Conservation (phyloP, 2,113 vertebrate genomes). For the Gymnogyps californianus region DNA sequence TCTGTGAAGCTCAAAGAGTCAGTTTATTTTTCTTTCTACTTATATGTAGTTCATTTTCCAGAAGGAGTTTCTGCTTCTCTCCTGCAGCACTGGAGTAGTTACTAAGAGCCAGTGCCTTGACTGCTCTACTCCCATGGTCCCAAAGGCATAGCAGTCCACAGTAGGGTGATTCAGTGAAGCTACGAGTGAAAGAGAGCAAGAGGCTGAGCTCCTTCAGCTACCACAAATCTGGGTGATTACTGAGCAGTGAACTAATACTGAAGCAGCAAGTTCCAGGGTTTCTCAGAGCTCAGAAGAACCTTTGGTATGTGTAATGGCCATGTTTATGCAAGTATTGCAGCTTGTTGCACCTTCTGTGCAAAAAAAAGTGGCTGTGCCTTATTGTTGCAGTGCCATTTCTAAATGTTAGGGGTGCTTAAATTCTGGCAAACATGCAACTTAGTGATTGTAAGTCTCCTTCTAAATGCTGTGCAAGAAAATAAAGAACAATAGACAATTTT, state of each 20-base stretch:
- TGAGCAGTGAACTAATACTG: neutral
- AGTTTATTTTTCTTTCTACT: neutral
- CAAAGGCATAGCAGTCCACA: neutral
- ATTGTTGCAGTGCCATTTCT: neutral
- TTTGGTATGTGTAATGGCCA: neutral
- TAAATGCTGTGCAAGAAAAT: neutral
- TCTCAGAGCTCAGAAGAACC: neutral
- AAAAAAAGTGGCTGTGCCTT: neutral
- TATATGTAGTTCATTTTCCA: neutral
- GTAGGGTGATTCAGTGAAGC: neutral
- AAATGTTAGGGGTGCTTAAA: neutral
- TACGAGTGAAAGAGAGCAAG: neutral
- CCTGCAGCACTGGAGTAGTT: fast-evolving
- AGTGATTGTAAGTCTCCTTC: neutral
- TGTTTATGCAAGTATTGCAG: neutral
- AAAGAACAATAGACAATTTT: neutral
- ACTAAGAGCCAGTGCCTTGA: neutral
- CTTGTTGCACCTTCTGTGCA: neutral
- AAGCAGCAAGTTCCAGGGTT: neutral
- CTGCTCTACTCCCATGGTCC: fast-evolving
- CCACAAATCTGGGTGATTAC: neutral
- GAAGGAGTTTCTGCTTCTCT: neutral
- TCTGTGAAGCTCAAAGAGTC: neutral
- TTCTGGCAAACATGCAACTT: neutral
- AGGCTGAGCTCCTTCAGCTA: neutral